A percentile compares a stretch with the other conserved stretches of the same genome.
phyloP scores from a whole-genome alignment of 1,140 invertebrate genomes.

The Calycopis cecrops region DNA sequence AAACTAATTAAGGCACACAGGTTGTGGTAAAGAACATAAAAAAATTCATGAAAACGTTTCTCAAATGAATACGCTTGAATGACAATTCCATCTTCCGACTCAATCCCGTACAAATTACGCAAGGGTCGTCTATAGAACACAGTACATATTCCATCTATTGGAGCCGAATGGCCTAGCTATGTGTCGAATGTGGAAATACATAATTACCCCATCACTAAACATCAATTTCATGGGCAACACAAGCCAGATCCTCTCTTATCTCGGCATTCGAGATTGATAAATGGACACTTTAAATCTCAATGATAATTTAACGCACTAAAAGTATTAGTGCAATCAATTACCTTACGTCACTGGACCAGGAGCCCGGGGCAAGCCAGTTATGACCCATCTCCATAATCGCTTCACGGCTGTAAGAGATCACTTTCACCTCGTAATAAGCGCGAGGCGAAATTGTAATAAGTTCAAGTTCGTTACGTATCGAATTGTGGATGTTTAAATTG shows the following conservation, averaged over 20 bases:
- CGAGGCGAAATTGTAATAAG: slow-evolving; percentile 45
- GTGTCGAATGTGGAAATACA: too few species aligned
- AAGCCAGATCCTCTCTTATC: slow-evolving; percentile 7
- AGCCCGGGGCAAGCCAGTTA: slow-evolving; percentile 47
- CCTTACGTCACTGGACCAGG: neutral
- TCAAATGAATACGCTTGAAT: too few species aligned
- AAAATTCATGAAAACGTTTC: too few species aligned
- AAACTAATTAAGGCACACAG: too few species aligned
- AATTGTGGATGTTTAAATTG: slow-evolving; percentile 15
- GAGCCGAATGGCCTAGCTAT: too few species aligned
- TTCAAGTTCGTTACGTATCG: slow-evolving; percentile 34
- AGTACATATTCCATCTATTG: too few species aligned
- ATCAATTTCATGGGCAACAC: too few species aligned
- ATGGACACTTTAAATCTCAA: slow-evolving; percentile 1
- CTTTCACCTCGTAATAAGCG: slow-evolving; percentile 53
- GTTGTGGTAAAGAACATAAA: too few species aligned
- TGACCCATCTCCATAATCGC: slow-evolving; percentile 55
- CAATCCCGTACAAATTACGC: too few species aligned
- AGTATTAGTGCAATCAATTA: slow-evolving; percentile 4
- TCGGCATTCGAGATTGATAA: slow-evolving; percentile 10
- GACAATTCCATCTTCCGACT: too few species aligned
- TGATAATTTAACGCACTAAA: neutral
- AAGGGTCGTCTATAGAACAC: too few species aligned
- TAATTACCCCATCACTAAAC: neutral
- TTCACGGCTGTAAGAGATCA: slow-evolving; percentile 50